Percentiles rank a stretch among this genome's conserved stretches.
phyloP scores from a whole-genome alignment of 2,888 invertebrate genomes.

The Xestia ashworthii region DNA sequence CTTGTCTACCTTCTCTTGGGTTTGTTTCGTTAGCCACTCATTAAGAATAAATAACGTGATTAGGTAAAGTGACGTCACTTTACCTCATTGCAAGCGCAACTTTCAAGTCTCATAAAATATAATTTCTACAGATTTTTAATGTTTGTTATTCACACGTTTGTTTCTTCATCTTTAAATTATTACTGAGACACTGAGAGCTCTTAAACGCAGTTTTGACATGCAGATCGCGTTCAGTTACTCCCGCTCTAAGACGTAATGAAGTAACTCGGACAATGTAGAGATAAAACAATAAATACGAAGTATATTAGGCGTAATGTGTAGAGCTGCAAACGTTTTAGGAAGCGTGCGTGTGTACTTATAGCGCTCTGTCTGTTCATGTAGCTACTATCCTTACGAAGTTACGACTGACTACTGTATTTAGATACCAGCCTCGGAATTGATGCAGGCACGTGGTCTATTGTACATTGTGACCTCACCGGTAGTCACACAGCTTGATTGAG shows the following conservation, averaged over 20 bases:
- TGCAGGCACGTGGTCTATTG: slow-evolving; percentile 17
- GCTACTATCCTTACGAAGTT: slow-evolving; percentile 49
- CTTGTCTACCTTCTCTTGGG: background rate
- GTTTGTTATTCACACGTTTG: background rate
- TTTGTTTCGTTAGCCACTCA: background rate
- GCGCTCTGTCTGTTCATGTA: slow-evolving; percentile 32
- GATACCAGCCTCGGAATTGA: slow-evolving; percentile 64
- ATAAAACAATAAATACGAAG: slow-evolving; percentile 55
- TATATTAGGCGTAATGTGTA: slow-evolving; percentile 51
- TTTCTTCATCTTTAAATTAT: background rate
- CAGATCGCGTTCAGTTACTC: background rate
- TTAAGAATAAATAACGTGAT: background rate
- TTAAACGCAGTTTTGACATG: background rate
- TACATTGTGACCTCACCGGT: slow-evolving; percentile 15
- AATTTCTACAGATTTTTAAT: background rate
- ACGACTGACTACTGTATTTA: slow-evolving; percentile 62
- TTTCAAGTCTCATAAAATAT: background rate
- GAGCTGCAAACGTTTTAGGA: slow-evolving; percentile 46
- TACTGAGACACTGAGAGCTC: background rate
- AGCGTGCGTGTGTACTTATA: slow-evolving; percentile 33
- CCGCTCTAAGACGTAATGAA: background rate
- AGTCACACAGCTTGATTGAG: background rate
- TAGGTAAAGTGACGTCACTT: background rate
- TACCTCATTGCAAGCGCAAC: background rate
- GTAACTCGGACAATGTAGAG: slow-evolving; percentile 56